Percentiles rank a stretch among this genome's conserved stretches.
Evolutionary conservation across 1,140 invertebrate species (phyloP).

Genomic region (silkworm (Bombyx mori)): ASM3026992v2 NC_085125.1:10762501-10763000

Average conservation of each 20-base stretch:
- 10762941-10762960: constrained; percentile 14
- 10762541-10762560: constrained; percentile 39
- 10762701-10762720: constrained; percentile 11
- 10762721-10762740: constrained; percentile 17
- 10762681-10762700: constrained; percentile 8
- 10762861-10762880: constrained; percentile 1
- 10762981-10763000: constrained; percentile 23
- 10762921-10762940: constrained; percentile 7
- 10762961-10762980: constrained; percentile 22
- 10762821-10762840: constrained; percentile 18
- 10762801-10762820: constrained; percentile 12
- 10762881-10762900: no score
- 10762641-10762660: constrained; percentile 9
- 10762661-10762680: constrained; percentile 10
- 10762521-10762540: constrained; percentile 62
- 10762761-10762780: constrained; percentile 4
- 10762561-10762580: not conserved
- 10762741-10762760: constrained; percentile 26
- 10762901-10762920: constrained; percentile 10
- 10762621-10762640: constrained; percentile 37
- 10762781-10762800: not conserved
- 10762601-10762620: constrained; percentile 41
- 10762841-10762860: constrained; percentile 14
- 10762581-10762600: constrained; percentile 10
- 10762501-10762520: constrained; percentile 54